A percentile compares a stretch with the other conserved stretches of the same genome.
Conservation (phyloP, 2,888 invertebrate species). For the Phymatocera aterrima region DNA sequence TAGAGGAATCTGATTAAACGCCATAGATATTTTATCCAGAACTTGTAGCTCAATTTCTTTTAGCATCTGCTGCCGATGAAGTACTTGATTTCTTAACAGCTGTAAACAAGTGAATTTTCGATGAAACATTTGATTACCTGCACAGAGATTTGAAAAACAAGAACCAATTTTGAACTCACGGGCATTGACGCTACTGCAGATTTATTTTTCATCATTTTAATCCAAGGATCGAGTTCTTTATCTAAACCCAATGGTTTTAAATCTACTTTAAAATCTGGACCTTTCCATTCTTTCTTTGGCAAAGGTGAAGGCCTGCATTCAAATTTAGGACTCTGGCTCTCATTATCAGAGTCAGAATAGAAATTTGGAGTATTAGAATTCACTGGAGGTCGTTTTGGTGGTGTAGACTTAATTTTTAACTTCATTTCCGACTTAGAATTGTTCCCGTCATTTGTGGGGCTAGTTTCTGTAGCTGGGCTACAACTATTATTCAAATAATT, state of each 20-base stretch:
- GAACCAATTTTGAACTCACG: constrained; percentile 54
- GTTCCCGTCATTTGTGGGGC: not conserved
- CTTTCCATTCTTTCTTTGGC: constrained; percentile 55
- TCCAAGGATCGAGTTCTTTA: constrained; percentile 62
- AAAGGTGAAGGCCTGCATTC: not conserved
- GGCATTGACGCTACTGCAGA: constrained; percentile 61
- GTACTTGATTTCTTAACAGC: constrained; percentile 59
- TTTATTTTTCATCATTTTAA: constrained; percentile 58
- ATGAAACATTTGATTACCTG: too few species aligned
- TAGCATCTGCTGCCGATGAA: constrained; percentile 61
- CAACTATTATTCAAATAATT: not conserved
- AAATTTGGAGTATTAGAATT: constrained; percentile 17
- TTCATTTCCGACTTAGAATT: not conserved
- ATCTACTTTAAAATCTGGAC: constrained; percentile 66
- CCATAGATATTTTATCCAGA: constrained; percentile 80
- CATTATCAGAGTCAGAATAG: constrained; percentile 59
- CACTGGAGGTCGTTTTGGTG: not conserved
- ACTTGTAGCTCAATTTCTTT: constrained; percentile 79
- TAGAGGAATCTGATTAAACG: constrained; percentile 81
- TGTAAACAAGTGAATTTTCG: constrained; percentile 51
- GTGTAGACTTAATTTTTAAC: not conserved
- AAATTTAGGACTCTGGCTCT: constrained; percentile 53
- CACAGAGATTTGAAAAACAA: not conserved
- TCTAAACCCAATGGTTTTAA: constrained; percentile 67
- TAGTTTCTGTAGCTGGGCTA: not conserved